Percentiles rank a stretch among this genome's conserved stretches.
These are phyloP conservation scores for Paedocypris sp. DNA, from an alignment of 2,113 vertebrate genomes.

Conservation along the genomic window DNA sequence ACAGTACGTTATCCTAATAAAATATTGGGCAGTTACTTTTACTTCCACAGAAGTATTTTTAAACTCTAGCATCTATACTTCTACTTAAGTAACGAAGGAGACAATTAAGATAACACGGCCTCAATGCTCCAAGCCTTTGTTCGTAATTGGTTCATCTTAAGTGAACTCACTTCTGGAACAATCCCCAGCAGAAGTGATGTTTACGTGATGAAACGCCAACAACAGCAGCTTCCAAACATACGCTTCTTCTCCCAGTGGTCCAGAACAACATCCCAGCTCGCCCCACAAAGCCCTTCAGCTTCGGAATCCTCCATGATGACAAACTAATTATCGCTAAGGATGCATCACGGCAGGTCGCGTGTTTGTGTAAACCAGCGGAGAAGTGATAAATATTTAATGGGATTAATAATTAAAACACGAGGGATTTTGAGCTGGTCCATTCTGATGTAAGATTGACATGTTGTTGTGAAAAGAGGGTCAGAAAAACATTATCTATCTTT, in stretches of 20 bases:
- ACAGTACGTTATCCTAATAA: no score
- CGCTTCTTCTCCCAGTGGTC: neutral
- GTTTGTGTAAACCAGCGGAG: neutral
- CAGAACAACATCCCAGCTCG: neutral
- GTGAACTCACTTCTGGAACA: neutral
- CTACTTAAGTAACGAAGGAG: no score
- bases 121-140: no score
- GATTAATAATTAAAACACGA: neutral
- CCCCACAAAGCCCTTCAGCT: neutral
- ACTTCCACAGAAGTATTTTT: no score
- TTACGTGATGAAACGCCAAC: neutral
- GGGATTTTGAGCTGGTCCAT: neutral
- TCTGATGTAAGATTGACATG: conserved; percentile 8
- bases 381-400: conserved; percentile 16
- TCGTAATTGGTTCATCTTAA: neutral
- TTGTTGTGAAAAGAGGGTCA: neutral
- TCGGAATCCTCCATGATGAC: no score
- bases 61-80: no score
- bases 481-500: no score
- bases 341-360: no score
- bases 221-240: neutral
- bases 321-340: no score
- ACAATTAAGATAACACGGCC: no score
- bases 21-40: no score
- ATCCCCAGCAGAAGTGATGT: neutral